Conservation (phyloP, 2,113 vertebrate genomes). For the Bos indicus region DNA sequence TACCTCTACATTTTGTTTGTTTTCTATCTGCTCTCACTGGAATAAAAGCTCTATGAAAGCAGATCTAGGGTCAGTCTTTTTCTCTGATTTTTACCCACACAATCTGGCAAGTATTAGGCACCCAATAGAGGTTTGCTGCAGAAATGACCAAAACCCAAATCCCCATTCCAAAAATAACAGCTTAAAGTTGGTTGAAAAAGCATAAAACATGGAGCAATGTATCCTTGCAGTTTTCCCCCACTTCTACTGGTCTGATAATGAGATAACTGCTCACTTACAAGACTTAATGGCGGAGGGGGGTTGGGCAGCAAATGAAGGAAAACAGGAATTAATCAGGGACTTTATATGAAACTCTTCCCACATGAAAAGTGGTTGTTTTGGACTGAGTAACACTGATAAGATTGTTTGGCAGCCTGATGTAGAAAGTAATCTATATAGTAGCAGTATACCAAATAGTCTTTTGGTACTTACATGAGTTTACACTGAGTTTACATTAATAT, state of each 20-base stretch:
- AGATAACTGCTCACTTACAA: background rate
- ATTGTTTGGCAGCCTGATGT: background rate
- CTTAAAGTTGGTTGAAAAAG: background rate
- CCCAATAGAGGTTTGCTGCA: background rate
- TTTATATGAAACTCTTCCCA: background rate
- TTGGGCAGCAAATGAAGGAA: slow-evolving; percentile 1
- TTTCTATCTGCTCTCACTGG: background rate
- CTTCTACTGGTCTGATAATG: background rate
- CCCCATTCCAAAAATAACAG: background rate
- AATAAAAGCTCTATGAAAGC: background rate
- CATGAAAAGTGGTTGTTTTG: background rate
- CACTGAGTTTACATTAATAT: background rate
- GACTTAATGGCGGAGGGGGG: background rate
- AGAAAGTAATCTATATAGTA: background rate
- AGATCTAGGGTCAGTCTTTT: background rate
- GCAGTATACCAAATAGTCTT: background rate
- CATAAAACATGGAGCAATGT: background rate
- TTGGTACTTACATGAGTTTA: background rate
- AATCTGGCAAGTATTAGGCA: background rate
- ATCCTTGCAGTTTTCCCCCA: background rate
- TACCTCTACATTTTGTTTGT: background rate
- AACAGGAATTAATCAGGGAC: background rate
- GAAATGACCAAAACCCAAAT: background rate
- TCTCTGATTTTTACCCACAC: background rate
- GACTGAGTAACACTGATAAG: background rate